These are phyloP conservation scores for Chromoteleia sp. DNA, from an alignment of 2,888 invertebrate species.

Conservation along the genomic window DNA sequence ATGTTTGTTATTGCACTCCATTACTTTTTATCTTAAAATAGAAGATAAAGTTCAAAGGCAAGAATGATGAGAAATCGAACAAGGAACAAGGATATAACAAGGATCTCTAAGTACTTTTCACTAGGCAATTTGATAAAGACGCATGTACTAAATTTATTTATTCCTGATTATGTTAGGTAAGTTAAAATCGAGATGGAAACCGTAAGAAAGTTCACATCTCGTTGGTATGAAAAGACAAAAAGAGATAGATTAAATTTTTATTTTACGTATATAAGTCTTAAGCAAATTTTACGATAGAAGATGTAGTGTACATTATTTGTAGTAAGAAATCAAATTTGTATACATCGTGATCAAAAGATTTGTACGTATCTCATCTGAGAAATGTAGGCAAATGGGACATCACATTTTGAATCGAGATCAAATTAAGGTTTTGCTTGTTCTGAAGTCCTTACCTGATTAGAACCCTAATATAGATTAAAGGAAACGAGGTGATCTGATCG, in stretches of 20 bases:
- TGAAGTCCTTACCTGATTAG: constrained; percentile 36
- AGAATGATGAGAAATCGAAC: no score
- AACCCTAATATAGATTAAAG: constrained; percentile 43
- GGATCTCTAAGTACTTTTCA: no score
- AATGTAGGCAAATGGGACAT: constrained; percentile 51
- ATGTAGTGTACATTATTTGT: constrained; percentile 5
- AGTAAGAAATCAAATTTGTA: constrained; percentile 23
- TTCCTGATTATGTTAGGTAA: background rate
- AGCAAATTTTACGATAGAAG: background rate
- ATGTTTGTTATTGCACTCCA: constrained; percentile 33
- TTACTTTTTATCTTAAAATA: no score
- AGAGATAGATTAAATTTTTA: constrained; percentile 10
- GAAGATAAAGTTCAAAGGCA: no score
- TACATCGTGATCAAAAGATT: constrained; percentile 18
- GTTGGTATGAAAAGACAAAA: background rate
- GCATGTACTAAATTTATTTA: no score
- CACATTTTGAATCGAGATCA: constrained; percentile 47
- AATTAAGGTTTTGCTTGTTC: constrained; percentile 28
- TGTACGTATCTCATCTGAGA: background rate
- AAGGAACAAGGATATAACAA: no score
- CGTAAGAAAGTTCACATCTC: background rate
- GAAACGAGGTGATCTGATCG: constrained; percentile 37
- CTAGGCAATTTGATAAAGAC: no score
- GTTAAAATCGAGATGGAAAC: background rate
- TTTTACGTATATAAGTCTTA: background rate